phyloP scores from a whole-genome alignment of 2,888 invertebrate genomes.

The Eristalis arbustorum region DNA sequence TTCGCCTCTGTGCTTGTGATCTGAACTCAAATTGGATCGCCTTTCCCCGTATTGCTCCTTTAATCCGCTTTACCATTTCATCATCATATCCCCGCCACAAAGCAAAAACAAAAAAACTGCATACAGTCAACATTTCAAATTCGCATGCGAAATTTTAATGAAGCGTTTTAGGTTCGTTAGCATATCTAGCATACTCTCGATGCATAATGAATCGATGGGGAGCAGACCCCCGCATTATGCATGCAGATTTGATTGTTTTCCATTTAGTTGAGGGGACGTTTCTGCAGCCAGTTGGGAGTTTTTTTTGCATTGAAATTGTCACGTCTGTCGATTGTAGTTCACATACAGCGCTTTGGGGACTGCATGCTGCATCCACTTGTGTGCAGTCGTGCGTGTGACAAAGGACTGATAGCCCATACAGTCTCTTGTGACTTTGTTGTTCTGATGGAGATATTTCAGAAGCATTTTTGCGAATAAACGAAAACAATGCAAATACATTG shows the following conservation, averaged over 20 bases:
- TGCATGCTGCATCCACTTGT: not conserved
- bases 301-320: constrained; percentile 54
- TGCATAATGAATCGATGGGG: constrained; percentile 61
- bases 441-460: not conserved
- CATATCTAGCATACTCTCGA: constrained; percentile 38
- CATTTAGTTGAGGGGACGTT: constrained; percentile 6
- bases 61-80: not conserved
- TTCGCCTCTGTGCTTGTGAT: not conserved
- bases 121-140: constrained; percentile 39
- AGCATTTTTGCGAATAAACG: not conserved
- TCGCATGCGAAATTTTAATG: constrained; percentile 68
- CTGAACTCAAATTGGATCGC: constrained; percentile 4
- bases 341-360: constrained; percentile 6
- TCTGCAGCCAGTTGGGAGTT: not conserved
- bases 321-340: constrained; percentile 58
- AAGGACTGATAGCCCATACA: not conserved
- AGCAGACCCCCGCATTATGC: constrained; percentile 41
- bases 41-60: not conserved
- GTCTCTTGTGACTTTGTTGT: not conserved
- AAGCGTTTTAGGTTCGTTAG: constrained; percentile 61
- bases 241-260: constrained; percentile 55
- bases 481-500: not conserved
- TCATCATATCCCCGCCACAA: not conserved
- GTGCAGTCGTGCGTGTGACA: constrained; percentile 29
- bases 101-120: not conserved